Percentiles rank a stretch among this genome's conserved stretches.
Conservation (phyloP, 2,888 invertebrate species). For the Parascotia fuliginaria region DNA sequence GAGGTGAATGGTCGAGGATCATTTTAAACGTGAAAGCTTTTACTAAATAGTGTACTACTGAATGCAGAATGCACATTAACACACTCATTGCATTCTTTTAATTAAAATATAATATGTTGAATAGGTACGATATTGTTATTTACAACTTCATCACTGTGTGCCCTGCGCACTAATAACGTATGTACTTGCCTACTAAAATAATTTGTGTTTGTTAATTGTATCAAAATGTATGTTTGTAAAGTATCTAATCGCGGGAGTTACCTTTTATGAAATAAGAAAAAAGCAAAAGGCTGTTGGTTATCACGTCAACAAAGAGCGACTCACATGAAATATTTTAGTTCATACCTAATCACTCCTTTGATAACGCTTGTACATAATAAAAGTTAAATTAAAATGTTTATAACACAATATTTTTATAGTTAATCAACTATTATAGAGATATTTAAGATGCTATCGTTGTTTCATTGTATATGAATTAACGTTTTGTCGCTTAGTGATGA, state of each 20-base stretch:
- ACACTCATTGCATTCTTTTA: slow-evolving; percentile 32
- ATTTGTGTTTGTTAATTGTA: no score
- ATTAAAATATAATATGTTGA: slow-evolving; percentile 24
- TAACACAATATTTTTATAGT: neutral
- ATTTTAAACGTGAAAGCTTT: slow-evolving; percentile 47
- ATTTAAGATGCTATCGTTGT: slow-evolving; percentile 24
- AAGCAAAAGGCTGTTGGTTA: no score
- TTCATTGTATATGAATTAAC: slow-evolving; percentile 35
- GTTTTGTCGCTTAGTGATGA: slow-evolving; percentile 60
- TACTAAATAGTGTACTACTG: slow-evolving; percentile 43
- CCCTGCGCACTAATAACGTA: no score
- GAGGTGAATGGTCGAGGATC: slow-evolving; percentile 47
- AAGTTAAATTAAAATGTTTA: neutral
- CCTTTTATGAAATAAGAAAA: no score
- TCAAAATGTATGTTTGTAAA: no score
- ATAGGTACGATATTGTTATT: slow-evolving; percentile 25
- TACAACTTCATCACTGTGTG: no score
- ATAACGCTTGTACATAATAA: neutral
- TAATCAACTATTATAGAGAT: neutral
- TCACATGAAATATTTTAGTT: no score
- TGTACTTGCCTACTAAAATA: neutral
- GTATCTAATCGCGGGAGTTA: no score
- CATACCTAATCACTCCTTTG: no score
- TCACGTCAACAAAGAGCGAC: no score
- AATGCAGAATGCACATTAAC: slow-evolving; percentile 41